These are phyloP conservation scores for Volucella zonaria DNA, from an alignment of 2,888 invertebrate genomes.

Conservation along the genomic window DNA sequence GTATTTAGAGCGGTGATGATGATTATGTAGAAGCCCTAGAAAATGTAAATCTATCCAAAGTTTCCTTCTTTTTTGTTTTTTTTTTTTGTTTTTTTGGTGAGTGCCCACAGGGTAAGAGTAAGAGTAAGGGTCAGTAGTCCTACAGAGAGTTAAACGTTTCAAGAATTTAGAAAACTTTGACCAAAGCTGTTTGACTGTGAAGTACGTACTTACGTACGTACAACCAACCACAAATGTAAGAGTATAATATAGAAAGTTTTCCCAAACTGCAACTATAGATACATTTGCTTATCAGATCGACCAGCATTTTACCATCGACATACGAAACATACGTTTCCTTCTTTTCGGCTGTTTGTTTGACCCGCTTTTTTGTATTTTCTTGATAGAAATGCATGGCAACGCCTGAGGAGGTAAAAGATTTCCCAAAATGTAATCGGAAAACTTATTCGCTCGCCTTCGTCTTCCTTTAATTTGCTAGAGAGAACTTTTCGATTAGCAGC, in stretches of 20 bases:
- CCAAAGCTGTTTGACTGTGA: conserved; percentile 30
- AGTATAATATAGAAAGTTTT: neutral
- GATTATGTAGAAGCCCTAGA: conserved; percentile 16
- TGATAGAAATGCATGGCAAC: conserved; percentile 9
- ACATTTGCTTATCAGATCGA: conserved; percentile 28
- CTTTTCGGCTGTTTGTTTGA: conserved; percentile 45
- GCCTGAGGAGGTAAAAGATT: conserved; percentile 6
- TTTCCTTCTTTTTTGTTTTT: too few relatives aligned
- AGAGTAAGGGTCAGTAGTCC: neutral
- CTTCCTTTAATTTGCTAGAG: neutral
- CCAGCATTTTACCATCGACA: conserved; percentile 19
- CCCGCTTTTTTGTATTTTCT: conserved; percentile 30
- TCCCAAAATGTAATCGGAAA: conserved; percentile 61
- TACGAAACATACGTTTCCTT: conserved; percentile 2
- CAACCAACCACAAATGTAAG: conserved; percentile 20
- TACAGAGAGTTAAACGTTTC: conserved; percentile 2
- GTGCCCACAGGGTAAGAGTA: neutral
- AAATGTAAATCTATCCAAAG: neutral
- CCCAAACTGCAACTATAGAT: conserved; percentile 24
- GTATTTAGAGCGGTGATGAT: neutral
- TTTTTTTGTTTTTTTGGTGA: neutral
- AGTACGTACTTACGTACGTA: too few relatives aligned
- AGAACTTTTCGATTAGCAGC: conserved; percentile 58
- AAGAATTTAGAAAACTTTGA: conserved; percentile 23
- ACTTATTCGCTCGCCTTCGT: conserved; percentile 50